A percentile compares a stretch with the other conserved stretches of the same genome.
Conservation (phyloP, 2,888 invertebrate species). For the Macaria notata region DNA sequence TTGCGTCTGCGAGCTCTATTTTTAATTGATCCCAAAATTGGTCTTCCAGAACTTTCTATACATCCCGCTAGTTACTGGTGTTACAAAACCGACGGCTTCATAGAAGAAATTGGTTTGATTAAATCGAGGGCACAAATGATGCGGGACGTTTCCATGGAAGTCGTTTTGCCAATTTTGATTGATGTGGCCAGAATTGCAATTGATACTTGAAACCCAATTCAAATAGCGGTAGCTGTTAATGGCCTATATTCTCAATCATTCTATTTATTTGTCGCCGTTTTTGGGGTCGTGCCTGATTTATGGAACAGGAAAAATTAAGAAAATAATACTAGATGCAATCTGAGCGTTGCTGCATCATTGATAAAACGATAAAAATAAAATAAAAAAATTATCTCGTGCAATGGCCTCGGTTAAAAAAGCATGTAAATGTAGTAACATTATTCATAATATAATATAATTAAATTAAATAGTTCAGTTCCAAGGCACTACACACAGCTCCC, state of each 20-base stretch:
- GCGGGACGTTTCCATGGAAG: slow-evolving; percentile 5
- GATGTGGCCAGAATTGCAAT: slow-evolving; percentile 10
- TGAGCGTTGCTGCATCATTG: no score
- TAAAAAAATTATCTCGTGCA: no score
- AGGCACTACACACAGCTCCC: no score
- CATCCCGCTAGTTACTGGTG: background rate
- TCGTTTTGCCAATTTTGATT: slow-evolving; percentile 7
- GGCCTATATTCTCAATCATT: slow-evolving; percentile 30
- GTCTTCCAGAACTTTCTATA: background rate
- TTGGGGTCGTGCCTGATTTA: background rate
- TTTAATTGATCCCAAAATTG: no score
- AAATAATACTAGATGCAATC: no score
- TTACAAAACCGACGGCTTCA: background rate
- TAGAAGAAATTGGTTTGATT: slow-evolving; percentile 9
- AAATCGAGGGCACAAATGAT: slow-evolving; percentile 7
- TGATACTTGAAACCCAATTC: slow-evolving; percentile 6
- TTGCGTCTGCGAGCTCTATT: no score
- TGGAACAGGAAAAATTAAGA: background rate
- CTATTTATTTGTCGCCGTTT: slow-evolving; percentile 8
- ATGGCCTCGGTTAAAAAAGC: no score
- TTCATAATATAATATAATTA: no score
- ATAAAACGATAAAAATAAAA: no score
- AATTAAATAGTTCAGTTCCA: no score
- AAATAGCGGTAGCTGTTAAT: slow-evolving; percentile 7
- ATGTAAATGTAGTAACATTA: no score